A percentile compares a stretch with the other conserved stretches of the same genome.
Conservation (phyloP, 2,113 vertebrate genomes). For the Actenoides hombroni region DNA sequence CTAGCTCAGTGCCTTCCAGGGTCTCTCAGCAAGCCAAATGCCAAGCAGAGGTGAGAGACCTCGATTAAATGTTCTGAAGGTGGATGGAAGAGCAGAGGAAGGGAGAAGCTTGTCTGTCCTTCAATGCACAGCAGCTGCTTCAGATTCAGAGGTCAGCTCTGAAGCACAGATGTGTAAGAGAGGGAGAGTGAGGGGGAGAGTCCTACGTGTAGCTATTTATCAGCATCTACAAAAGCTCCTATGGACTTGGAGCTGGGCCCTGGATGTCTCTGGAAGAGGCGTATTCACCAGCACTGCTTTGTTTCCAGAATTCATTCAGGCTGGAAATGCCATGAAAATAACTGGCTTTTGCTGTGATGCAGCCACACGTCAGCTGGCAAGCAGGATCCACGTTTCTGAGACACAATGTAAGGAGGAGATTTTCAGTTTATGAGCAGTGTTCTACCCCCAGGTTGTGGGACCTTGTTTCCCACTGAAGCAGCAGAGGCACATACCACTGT, state of each 20-base stretch:
- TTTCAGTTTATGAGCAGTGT: background rate
- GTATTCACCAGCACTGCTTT: background rate
- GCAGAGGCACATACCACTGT: background rate
- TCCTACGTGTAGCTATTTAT: background rate
- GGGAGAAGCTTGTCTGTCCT: background rate
- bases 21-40: slow-evolving; percentile 6
- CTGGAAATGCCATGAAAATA: background rate
- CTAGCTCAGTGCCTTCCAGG: background rate
- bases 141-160: slow-evolving; percentile 10
- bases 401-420: background rate
- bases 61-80: background rate
- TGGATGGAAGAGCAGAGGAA: background rate
- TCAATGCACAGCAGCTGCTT: background rate
- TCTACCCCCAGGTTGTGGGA: accelerated
- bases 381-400: background rate
- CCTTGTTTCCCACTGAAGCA: background rate
- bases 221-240: background rate
- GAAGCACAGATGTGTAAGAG: slow-evolving; percentile 13
- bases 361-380: background rate
- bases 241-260: background rate
- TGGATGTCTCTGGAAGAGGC: background rate
- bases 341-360: background rate
- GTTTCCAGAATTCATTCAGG: slow-evolving; percentile 4
- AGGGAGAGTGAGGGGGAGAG: background rate
- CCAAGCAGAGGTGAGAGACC: background rate